Evolutionary conservation across 2,797 vertebrate genomes (phyloP), one percentile per base, ranked within the genome.

Genomic region (Phoxinus dragarum): DNA sequence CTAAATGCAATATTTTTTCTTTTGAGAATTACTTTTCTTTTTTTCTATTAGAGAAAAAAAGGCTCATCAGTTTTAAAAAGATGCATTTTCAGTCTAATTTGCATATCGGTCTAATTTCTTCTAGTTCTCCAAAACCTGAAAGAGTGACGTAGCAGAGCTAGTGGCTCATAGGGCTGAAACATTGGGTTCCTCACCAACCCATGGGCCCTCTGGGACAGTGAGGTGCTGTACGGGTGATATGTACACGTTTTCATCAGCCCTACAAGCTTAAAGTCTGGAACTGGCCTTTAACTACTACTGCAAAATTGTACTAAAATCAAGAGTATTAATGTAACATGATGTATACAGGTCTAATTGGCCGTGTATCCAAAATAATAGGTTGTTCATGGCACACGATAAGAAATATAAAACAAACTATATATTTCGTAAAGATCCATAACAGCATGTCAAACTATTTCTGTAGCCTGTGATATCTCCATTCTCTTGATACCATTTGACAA

Each of bases 121-220:
- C 5, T 1, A 54, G 7, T 38, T 38, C 31, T 54, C 19, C 73
- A 38, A 34, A 38, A n/a, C 11, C 19, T 69, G 4, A 40, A 52
- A 54, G 73, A 36, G 16, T 56, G 38, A 72, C 9, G 19, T n/a
- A 75, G 71, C 38, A 73, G 49, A 64, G 78, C 71, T 40, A 64
- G 36, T 21, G 34, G 16, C 19, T 8, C 34, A 23, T 31, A 34
- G 3, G n/a, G 36, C 38, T 3, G 1, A 7, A 27, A 27, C 10
- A 80, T 31, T 19, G 17, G 21, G 7, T 78, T 23, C 49, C 14
- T 67, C 64, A 85, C 31, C 27, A 88, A 88, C 80, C 86, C 9
- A 83, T 84, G 89, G 94, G 93, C 69, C 87, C 93, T 87, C 90
- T 52, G 84, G 93, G 93, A 19, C 86, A 0, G 68, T 68, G 88